Base-by-base conservation (phyloP, 2,113 vertebrate species). In the Stegastes partitus region DNA sequence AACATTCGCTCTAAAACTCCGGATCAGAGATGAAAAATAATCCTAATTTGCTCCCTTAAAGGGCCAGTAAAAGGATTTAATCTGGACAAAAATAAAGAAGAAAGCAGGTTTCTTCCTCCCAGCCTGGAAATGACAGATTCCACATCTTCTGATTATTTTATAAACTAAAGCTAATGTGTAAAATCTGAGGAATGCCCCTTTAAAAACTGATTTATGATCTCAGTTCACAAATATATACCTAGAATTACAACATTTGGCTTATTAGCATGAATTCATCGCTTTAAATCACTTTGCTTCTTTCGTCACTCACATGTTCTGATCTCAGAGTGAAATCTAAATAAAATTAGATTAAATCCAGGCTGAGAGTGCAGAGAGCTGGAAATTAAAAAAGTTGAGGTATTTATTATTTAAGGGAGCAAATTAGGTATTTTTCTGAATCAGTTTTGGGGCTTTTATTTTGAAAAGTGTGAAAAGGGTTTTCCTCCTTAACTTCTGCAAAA, bases 201-300 rank as follows among this genome's bases (percentile, higher is more conserved):
- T 67, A 59, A 67, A 26, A 39, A 18, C 14, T 54, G 31, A 62
- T 42, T 34, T 42, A 25, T 21, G 47, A 11, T 59, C 57, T 39
- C 57, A 14, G 57, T 59, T 59, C 7, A 21, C 19, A 28, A 14
- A 23, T 53, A 12, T 7, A 16, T 53, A 11, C 14, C 9, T 59
- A 1, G 21, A 12, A 59, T 21, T 21, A 19, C 47, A 49, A n/a
- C 5, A 25, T 25, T 14, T 18, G 22, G 26, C 18, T 26, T 9
- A 50, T n/a, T n/a, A 25, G 21, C 37, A 45, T 15, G 31, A 53
- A 37, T 34, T 25, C 12, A 37, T 39, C 21, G 39, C 47, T 51
- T 23, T 25, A 11, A 6, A 51, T 37, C 14, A 14, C 42, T 45
- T 51, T 39, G 28, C 34, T 34, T 9, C 34, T 9, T 34, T 34